Percentiles rank a stretch among this genome's conserved stretches.
phyloP scores from a whole-genome alignment of 2,888 invertebrate species.

The Heteromyza rotundicornis region DNA sequence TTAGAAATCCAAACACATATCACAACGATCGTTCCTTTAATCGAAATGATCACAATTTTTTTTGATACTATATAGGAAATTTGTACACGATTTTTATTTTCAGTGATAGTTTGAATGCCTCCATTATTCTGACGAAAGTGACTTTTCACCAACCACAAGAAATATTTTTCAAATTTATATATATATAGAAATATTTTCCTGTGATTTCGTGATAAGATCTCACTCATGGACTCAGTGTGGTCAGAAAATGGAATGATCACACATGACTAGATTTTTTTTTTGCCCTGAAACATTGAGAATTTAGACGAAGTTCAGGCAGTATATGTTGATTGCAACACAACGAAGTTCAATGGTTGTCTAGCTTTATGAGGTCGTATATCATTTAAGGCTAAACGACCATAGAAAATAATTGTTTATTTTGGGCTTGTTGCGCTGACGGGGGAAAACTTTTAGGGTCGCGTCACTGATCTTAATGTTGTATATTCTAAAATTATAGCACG shows the following conservation, averaged over 20 bases:
- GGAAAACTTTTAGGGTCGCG: slow-evolving; percentile 4
- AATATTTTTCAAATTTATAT: slow-evolving; percentile 6
- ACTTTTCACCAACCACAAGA: too few relatives aligned
- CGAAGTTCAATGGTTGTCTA: slow-evolving; percentile 62
- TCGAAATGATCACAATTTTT: slow-evolving; percentile 33
- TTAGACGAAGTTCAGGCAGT: too few relatives aligned
- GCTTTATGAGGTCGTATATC: slow-evolving; percentile 63
- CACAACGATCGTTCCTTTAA: slow-evolving; percentile 63
- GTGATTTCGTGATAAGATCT: too few relatives aligned
- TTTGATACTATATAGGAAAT: too few relatives aligned
- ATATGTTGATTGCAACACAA: slow-evolving; percentile 45
- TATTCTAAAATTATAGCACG: slow-evolving; percentile 62
- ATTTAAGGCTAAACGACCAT: slow-evolving; percentile 59
- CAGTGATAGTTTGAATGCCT: too few relatives aligned
- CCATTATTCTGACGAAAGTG: too few relatives aligned
- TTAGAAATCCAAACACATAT: slow-evolving; percentile 47
- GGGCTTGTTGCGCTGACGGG: neutral
- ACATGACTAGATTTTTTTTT: too few relatives aligned
- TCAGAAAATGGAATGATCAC: too few relatives aligned
- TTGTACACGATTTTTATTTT: too few relatives aligned
- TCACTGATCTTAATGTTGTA: slow-evolving; percentile 35
- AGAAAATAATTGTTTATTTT: slow-evolving; percentile 61
- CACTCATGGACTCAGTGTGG: too few relatives aligned
- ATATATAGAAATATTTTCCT: neutral
- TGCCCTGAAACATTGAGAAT: too few relatives aligned